phyloP scores from a whole-genome alignment of 2,888 invertebrate genomes.

The Gryllus longicercus region DNA sequence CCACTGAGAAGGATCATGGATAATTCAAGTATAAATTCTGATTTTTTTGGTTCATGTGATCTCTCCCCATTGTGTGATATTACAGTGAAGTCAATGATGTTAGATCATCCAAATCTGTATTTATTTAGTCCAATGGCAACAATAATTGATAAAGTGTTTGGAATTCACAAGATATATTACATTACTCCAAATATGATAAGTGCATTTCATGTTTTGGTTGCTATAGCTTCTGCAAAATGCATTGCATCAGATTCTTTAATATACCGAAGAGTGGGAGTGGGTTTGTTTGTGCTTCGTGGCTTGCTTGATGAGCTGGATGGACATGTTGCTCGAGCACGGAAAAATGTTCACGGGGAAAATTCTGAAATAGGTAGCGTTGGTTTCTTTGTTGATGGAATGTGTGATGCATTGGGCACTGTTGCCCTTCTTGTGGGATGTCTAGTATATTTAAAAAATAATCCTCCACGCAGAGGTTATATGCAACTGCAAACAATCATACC shows the following conservation, averaged over 20 bases:
- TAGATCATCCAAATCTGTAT: conserved; percentile 82
- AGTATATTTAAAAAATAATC: conserved; percentile 67
- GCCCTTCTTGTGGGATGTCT: conserved; percentile 68
- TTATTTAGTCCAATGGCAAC: conserved; percentile 76
- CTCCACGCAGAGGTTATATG: conserved; percentile 69
- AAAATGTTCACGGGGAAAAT: conserved; percentile 70
- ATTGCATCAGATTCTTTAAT: conserved; percentile 69
- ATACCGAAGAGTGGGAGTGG: conserved; percentile 67
- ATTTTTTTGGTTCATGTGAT: conserved; percentile 42
- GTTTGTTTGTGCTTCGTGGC: conserved; percentile 75
- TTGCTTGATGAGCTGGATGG: conserved; percentile 85
- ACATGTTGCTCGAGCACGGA: conserved; percentile 74
- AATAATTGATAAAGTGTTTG: conserved; percentile 63
- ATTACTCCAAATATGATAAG: conserved; percentile 84
- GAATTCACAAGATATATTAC: conserved; percentile 57
- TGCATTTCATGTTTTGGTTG: conserved; percentile 71
- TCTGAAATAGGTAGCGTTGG: conserved; percentile 79
- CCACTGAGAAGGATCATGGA: conserved; percentile 55
- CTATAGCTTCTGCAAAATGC: conserved; percentile 69
- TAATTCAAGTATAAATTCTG: conserved; percentile 33
- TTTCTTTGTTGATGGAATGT: conserved; percentile 77
- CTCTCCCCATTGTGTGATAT: conserved; percentile 74
- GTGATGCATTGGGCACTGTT: conserved; percentile 73
- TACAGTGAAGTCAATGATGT: conserved; percentile 76
- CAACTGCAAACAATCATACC: conserved; percentile 59